Evolutionary conservation across 2,113 vertebrate species (phyloP), one percentile per base, ranked within the genome.

Genomic region (Mola mola): DNA sequence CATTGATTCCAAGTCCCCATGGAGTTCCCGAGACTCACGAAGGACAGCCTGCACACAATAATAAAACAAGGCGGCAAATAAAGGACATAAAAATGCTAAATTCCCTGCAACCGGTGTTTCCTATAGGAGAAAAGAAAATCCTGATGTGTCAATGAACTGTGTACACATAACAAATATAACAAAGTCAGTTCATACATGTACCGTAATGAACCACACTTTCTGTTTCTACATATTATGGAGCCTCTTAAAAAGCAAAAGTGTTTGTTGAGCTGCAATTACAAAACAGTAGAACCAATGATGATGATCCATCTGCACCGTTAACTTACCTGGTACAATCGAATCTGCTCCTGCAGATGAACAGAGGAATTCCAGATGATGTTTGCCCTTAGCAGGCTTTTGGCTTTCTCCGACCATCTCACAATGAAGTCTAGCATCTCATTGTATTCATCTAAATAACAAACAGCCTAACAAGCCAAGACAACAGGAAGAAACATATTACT

Each of bases 341-440:
- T 94, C 69, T 98, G 96, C 72, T 97, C 95, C 77, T 91, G 93
- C 81, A 98, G 94, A 20, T 95, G 94, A 78, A 87, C 87, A 5
- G 96, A 92, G 44, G 95, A 94, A 84, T 94, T 95, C 96, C 96
- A 98, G 4, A 82, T 88, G 67, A 96, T 93, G 66, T 90, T 93
- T 29, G 91, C 92, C 7, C 93, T 92, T n/a, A 93, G 87, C 49
- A 98, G 81, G 55, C 91, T 90, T 75, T 93, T 95, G 34, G 95
- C 94, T 90, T 95, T 97, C 58, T 97, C 95, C 0, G 90, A 92
- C 96, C 96, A 98, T 69, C 93, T 95, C 86, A 93, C 4, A 75
- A 96, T 92, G 41, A 93, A 94, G 59, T 94, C 94, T 59, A 95
- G 85, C 92, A 94, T 95, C 69, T 96, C 96, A 61, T 89, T 94